Evolutionary conservation across 2,888 invertebrate genomes (phyloP), one percentile per base, ranked within the genome.

Genomic region (Atethmia centrago): DNA sequence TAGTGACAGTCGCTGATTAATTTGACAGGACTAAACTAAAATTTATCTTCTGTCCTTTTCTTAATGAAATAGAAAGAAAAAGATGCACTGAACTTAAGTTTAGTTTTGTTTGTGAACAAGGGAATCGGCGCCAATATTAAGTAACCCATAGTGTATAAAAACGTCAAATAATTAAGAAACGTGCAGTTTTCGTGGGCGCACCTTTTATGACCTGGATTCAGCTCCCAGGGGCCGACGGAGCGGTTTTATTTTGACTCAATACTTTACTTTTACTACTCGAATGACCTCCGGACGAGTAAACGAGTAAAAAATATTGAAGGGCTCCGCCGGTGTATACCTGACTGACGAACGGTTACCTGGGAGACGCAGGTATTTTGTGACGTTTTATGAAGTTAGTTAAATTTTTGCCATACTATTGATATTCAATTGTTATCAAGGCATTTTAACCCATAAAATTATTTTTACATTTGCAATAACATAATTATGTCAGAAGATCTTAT

Each of bases 121-220:
- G n/a, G n/a, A n/a, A n/a, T n/a, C n/a, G n/a, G n/a, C n/a, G n/a
- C n/a, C 40, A 9, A 40, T 40, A 40, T 42, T 42, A 42, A 42
- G 42, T 0, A 42, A 3, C 10, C 42, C 10, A 42, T 42, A 42
- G 42, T 14, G 56, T 76, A 14, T 64, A 59, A 71, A 83, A 79
- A 55, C 36, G 4, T 19, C 31, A 71, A 77, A 77, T 78, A 84
- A 86, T 84, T 79, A 84, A 51, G 70, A 59, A 51, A 83, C 85
- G 56, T 79, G 66, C 71, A 83, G 81, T 85, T 87, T 90, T 84
- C 85, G 83, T 85, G 90, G 84, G 85, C 89, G 84, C 87, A 80
- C 87, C 80, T 87, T 93, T 94, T 94, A 94, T 94, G 94, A 94
- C 93, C 93, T 92, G 94, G 90, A 91, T 93, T 92, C 88, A 88